A percentile compares a stretch with the other conserved stretches of the same genome.
Conservation (phyloP, 2,113 vertebrate species). For the Platichthys flesus region DNA sequence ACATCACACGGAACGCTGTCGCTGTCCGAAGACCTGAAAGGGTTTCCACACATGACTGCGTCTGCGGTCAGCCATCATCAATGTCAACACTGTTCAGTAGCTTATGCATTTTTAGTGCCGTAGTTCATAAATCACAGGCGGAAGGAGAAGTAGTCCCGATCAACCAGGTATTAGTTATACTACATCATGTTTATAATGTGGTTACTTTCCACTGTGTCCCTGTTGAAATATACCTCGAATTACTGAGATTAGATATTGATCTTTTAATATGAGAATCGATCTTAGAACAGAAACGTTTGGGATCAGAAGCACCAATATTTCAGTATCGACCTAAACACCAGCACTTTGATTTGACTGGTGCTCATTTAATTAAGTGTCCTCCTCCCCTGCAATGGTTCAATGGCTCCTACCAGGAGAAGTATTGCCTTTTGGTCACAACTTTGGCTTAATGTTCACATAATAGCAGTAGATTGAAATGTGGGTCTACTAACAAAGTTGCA, state of each 20-base stretch:
- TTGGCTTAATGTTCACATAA: too few species aligned
- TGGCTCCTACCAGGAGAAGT: not conserved
- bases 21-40: not conserved
- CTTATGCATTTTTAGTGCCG: not conserved
- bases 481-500: too few species aligned
- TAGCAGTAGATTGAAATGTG: too few species aligned
- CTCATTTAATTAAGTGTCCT: not conserved
- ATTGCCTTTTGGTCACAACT: not conserved
- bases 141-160: not conserved
- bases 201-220: not conserved
- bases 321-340: not conserved
- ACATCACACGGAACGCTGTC: not conserved
- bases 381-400: not conserved
- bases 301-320: not conserved
- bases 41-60: not conserved
- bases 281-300: slow-evolving; percentile 1
- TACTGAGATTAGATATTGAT: slow-evolving; percentile 8
- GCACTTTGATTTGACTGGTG: not conserved
- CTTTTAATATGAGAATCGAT: not conserved
- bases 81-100: not conserved
- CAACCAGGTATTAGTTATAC: not conserved
- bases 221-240: not conserved
- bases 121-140: not conserved
- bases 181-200: not conserved
- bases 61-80: not conserved